Conservation (phyloP, 53 echinoderm and acorn worm genomes). For the Paelopatides confundens region DNA sequence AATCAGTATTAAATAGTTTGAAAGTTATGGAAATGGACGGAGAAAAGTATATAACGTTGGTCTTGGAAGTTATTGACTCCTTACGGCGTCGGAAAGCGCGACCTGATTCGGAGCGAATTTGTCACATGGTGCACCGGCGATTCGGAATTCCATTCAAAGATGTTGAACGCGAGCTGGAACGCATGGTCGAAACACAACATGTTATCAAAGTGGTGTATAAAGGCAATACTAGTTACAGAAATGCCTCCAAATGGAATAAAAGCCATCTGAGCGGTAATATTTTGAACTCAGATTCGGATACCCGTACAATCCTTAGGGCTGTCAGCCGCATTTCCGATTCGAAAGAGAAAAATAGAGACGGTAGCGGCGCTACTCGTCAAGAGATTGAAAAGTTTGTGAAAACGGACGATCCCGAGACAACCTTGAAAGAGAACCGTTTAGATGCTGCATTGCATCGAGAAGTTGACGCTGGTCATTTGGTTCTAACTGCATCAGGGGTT, state of each 20-base stretch:
- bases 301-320: slow-evolving; percentile 69
- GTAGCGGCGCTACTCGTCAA: slow-evolving; percentile 52
- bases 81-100: slow-evolving; percentile 93
- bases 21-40: slow-evolving; percentile 67
- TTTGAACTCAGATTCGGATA: slow-evolving; percentile 84
- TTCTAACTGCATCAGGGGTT: slow-evolving; percentile 41
- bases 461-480: slow-evolving; percentile 68
- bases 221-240: slow-evolving; percentile 94
- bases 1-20: background rate
- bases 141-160: slow-evolving; percentile 79
- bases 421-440: slow-evolving; percentile 66
- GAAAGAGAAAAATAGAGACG: slow-evolving; percentile 44
- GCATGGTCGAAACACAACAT: slow-evolving; percentile 84
- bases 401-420: slow-evolving; percentile 73
- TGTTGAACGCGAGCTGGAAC: slow-evolving; percentile 86
- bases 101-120: slow-evolving; percentile 98
- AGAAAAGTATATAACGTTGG: slow-evolving; percentile 71
- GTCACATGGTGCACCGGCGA: slow-evolving; percentile 95
- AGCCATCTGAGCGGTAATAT: slow-evolving; percentile 84
- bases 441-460: slow-evolving; percentile 81
- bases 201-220: slow-evolving; percentile 97
- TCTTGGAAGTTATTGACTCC: slow-evolving; percentile 90
- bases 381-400: slow-evolving; percentile 81
- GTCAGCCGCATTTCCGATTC: slow-evolving; percentile 69
- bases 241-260: slow-evolving; percentile 93